A percentile compares a stretch with the other conserved stretches of the same genome.
These are phyloP conservation scores for Homarus americanus DNA, from an alignment of 1,140 invertebrate genomes.

Conservation along the genomic window DNA sequence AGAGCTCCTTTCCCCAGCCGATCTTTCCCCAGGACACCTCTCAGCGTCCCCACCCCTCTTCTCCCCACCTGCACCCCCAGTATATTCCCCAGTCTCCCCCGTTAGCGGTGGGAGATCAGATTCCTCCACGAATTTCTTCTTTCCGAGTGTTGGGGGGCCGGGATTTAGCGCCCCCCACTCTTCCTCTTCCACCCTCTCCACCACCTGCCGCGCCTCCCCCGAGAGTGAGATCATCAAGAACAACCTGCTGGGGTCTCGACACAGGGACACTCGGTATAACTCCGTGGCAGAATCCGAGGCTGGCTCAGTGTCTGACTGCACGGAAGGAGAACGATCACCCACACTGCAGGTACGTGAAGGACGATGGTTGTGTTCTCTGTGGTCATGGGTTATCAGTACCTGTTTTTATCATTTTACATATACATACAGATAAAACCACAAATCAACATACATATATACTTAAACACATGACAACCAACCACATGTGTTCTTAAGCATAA, in stretches of 20 bases:
- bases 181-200: slow-evolving; percentile 49
- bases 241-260: slow-evolving; percentile 45
- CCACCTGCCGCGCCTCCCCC: slow-evolving; percentile 45
- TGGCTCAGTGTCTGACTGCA: slow-evolving; percentile 53
- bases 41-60: slow-evolving; percentile 32
- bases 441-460: no score
- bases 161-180: background rate
- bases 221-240: slow-evolving; percentile 59
- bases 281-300: slow-evolving; percentile 59
- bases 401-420: no score
- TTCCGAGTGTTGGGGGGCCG: background rate
- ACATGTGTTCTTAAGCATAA: no score
- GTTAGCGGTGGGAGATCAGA: background rate
- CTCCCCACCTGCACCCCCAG: slow-evolving; percentile 31
- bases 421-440: no score
- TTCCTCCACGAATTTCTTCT: slow-evolving; percentile 45
- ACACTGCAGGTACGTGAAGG: slow-evolving; percentile 33
- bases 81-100: slow-evolving; percentile 57
- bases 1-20: slow-evolving; percentile 27
- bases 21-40: slow-evolving; percentile 22
- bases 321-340: slow-evolving; percentile 55
- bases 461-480: no score
- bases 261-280: slow-evolving; percentile 49
- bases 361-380: no score
- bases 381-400: no score